A percentile compares a stretch with the other conserved stretches of the same genome.
These are phyloP conservation scores for Drosophila demipolita DNA, from an alignment of 2,888 invertebrate species.

Conservation along the genomic window DNA sequence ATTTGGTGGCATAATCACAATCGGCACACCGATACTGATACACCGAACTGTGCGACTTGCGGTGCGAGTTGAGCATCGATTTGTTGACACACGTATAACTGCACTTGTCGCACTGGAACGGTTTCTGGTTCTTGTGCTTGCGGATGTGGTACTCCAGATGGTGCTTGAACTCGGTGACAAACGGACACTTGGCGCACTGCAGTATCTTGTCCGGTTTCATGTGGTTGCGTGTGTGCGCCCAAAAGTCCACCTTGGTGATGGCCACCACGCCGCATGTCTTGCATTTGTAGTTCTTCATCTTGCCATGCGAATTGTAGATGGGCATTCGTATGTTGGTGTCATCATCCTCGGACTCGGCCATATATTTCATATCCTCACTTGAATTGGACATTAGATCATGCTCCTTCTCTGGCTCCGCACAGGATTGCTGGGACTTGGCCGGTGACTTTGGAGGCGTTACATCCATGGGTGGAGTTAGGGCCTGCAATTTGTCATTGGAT, in stretches of 20 bases:
- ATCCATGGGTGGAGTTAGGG: slow-evolving; percentile 85
- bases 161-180: slow-evolving; percentile 99
- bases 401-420: slow-evolving; percentile 74
- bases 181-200: slow-evolving; percentile 96
- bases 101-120: slow-evolving; percentile 96
- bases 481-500: slow-evolving; percentile 72
- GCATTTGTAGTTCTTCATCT: slow-evolving; percentile 95
- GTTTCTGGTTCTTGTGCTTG: slow-evolving; percentile 97
- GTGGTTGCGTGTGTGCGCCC: slow-evolving; percentile 96
- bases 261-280: slow-evolving; percentile 95
- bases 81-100: slow-evolving; percentile 97
- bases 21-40: slow-evolving; percentile 97
- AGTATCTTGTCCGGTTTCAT: slow-evolving; percentile 97
- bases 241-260: slow-evolving; percentile 95
- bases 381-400: slow-evolving; percentile 84
- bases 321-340: slow-evolving; percentile 86
- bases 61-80: slow-evolving; percentile 99
- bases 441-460: slow-evolving; percentile 85
- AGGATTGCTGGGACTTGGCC: slow-evolving; percentile 67
- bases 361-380: slow-evolving; percentile 82
- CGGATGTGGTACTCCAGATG: slow-evolving; percentile 98
- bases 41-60: slow-evolving; percentile 96
- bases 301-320: slow-evolving; percentile 87
- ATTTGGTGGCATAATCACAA: slow-evolving; percentile 98
- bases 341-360: slow-evolving; percentile 83